Evolutionary conservation across 2,888 invertebrate genomes (phyloP).

Genomic region (Sesamia inferens): DNA sequence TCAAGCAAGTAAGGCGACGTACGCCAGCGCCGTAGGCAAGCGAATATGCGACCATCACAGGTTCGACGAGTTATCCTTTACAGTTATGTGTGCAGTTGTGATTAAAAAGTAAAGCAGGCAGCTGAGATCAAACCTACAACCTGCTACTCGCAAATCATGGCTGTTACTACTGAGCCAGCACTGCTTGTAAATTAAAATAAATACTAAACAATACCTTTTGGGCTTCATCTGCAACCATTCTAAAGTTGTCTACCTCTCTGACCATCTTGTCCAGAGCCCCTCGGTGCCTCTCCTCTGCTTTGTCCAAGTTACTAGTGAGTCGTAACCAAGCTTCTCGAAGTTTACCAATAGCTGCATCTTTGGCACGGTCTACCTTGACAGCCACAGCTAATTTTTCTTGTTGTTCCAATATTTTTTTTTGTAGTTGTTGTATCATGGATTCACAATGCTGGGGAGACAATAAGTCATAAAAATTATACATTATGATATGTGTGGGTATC

Average conservation of each 20-base stretch:
- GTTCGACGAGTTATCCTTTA: no score
- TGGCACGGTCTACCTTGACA: slow-evolving; percentile 93
- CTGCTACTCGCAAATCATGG: not conserved
- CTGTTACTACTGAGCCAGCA: not conserved
- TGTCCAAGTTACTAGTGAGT: slow-evolving; percentile 83
- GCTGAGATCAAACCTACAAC: no score
- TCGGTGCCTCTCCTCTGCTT: slow-evolving; percentile 85
- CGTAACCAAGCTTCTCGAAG: slow-evolving; percentile 92
- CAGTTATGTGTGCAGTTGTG: no score
- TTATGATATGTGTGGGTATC: not conserved
- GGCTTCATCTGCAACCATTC: slow-evolving; percentile 81
- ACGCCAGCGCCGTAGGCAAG: no score
- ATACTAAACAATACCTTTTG: slow-evolving; percentile 82
- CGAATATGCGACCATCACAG: no score
- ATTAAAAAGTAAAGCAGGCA: no score
- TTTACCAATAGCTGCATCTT: slow-evolving; percentile 92
- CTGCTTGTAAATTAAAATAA: not conserved
- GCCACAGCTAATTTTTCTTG: slow-evolving; percentile 95
- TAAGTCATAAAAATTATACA: not conserved
- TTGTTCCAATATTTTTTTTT: slow-evolving; percentile 93
- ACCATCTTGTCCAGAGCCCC: slow-evolving; percentile 86
- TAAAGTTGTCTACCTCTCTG: slow-evolving; percentile 88
- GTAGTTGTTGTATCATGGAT: slow-evolving; percentile 93
- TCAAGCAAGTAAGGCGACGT: no score
- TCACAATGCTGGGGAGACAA: slow-evolving; percentile 92